These are phyloP conservation scores for Scrobipalpa costella DNA, from an alignment of 2,888 invertebrate species.

Conservation along the genomic window DNA sequence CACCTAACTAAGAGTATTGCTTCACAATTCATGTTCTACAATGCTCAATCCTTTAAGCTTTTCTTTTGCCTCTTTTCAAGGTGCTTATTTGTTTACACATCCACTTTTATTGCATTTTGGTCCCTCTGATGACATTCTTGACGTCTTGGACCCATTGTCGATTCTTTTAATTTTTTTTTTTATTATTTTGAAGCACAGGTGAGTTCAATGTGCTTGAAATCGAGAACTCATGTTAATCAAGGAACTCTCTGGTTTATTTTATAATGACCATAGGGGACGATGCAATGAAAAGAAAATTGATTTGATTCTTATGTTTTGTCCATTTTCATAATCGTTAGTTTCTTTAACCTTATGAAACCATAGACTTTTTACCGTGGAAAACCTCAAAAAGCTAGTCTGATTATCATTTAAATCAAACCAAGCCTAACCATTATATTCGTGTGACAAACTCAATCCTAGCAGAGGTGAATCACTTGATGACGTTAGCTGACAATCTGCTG, in stretches of 20 bases:
- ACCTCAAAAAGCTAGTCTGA: not conserved
- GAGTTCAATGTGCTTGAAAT: constrained; percentile 15
- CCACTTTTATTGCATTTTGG: constrained; percentile 42
- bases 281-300: too few species aligned
- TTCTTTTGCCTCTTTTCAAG: not conserved
- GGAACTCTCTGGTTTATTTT: not conserved
- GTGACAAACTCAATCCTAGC: constrained; percentile 9
- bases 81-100: constrained; percentile 36
- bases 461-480: constrained; percentile 45
- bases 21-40: not conserved
- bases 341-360: too few species aligned
- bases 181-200: not conserved
- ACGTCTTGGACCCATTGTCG: constrained; percentile 37
- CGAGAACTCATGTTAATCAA: constrained; percentile 9
- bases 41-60: not conserved
- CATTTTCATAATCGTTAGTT: too few species aligned
- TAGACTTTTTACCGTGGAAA: too few species aligned
- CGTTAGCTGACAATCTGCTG: constrained; percentile 42
- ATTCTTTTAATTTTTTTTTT: constrained; percentile 25
- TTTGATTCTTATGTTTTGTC: too few species aligned
- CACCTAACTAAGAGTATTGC: not conserved
- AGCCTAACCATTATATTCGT: constrained; percentile 1
- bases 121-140: constrained; percentile 38
- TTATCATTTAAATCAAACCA: not conserved
- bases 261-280: too few species aligned